Evolutionary conservation across 1,140 invertebrate genomes (phyloP).

Genomic region (Calephelis virginiensis): DNA sequence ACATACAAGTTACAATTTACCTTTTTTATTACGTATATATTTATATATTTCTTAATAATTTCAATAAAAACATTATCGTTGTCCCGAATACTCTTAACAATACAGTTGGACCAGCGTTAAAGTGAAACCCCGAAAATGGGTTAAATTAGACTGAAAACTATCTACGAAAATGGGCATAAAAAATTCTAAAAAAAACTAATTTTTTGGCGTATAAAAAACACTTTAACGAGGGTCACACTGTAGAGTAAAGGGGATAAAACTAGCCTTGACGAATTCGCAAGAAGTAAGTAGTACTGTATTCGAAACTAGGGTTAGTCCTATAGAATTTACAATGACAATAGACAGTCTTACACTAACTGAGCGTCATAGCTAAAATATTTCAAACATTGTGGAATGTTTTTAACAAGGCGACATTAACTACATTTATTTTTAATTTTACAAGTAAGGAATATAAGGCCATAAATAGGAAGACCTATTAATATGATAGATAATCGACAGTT

Average conservation of each 20-base stretch:
- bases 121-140: no score
- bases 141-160: no score
- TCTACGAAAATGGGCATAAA: no score
- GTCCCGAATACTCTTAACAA: background rate
- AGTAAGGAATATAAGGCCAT: background rate
- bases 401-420: background rate
- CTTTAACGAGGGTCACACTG: no score
- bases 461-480: background rate
- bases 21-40: background rate
- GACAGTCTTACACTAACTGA: slow-evolving; percentile 9
- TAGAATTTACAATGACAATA: slow-evolving; percentile 7
- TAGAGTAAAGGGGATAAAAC: background rate
- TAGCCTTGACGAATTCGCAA: background rate
- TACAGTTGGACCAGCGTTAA: no score
- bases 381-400: slow-evolving; percentile 1
- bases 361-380: slow-evolving; percentile 15
- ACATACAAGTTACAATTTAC: background rate
- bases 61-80: background rate
- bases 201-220: no score
- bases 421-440: slow-evolving; percentile 7
- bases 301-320: slow-evolving; percentile 7
- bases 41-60: background rate
- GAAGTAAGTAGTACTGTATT: slow-evolving; percentile 11
- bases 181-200: no score
- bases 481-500: background rate